Percentiles rank a stretch among this genome's conserved stretches.
Conservation (phyloP, 92 coral and sea anemone species). For the Zoanthus sansibaricus region DNA sequence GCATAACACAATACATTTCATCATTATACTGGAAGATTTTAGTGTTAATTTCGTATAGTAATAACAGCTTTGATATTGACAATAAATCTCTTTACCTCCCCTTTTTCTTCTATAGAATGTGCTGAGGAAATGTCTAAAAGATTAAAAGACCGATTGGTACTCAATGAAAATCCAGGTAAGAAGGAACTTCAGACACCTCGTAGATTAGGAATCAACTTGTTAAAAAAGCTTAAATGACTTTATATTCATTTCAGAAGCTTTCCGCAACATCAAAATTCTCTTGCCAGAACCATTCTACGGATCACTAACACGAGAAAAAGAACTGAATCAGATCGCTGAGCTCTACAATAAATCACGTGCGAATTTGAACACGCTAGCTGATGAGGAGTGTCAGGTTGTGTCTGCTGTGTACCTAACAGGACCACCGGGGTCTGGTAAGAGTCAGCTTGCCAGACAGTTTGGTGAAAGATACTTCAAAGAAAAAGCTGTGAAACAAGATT, state of each 20-base stretch:
- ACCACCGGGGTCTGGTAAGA: conserved; percentile 96
- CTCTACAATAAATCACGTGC: conserved; percentile 24
- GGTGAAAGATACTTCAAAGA: conserved; percentile 63
- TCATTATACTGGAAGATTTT: too few species aligned
- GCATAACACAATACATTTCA: too few species aligned
- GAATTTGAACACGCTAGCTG: conserved; percentile 11
- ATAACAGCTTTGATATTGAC: not conserved
- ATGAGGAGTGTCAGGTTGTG: conserved; percentile 52
- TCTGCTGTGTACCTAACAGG: conserved; percentile 82
- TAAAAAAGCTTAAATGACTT: not conserved
- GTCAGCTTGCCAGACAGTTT: conserved; percentile 81
- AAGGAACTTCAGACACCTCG: not conserved
- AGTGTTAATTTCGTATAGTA: not conserved
- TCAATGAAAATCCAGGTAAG: not conserved
- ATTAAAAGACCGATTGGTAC: not conserved
- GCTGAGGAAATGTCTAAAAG: not conserved
- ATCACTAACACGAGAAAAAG: conserved; percentile 73
- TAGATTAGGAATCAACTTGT: not conserved
- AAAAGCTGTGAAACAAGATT: conserved; percentile 6
- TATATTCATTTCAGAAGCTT: not conserved
- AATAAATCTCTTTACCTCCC: not conserved
- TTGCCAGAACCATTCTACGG: conserved; percentile 86
- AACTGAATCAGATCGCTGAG: conserved; percentile 59
- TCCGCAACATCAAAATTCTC: conserved; percentile 52
- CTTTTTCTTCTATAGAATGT: not conserved